Percentiles rank a stretch among this genome's conserved stretches.
Evolutionary conservation across 2,888 invertebrate genomes (phyloP).

Genomic region (Allophyes oxyacanthae): DNA sequence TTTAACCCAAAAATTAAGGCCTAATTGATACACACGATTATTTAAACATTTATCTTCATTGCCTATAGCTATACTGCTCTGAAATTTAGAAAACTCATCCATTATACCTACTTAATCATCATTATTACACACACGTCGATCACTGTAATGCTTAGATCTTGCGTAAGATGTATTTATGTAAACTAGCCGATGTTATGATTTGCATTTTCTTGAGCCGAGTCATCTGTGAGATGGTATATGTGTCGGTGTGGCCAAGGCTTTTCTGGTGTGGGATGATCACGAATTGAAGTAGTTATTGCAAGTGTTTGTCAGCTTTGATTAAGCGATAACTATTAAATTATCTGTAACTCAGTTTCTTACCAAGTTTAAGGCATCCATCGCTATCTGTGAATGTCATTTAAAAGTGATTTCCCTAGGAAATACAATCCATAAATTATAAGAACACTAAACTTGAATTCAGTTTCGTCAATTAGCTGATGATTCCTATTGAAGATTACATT

Average conservation of each 20-base stretch:
- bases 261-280: slow-evolving; percentile 21
- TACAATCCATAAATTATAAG: too few species aligned
- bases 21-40: slow-evolving; percentile 17
- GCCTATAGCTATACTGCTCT: slow-evolving; percentile 7
- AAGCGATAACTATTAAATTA: too few species aligned
- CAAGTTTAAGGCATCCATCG: too few species aligned
- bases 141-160: slow-evolving; percentile 27
- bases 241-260: slow-evolving; percentile 24
- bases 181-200: slow-evolving; percentile 14
- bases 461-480: too few species aligned
- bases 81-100: slow-evolving; percentile 22
- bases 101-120: slow-evolving; percentile 22
- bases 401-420: too few species aligned
- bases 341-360: too few species aligned
- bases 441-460: too few species aligned
- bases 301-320: too few species aligned
- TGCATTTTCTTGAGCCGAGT: slow-evolving; percentile 29
- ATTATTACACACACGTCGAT: slow-evolving; percentile 28
- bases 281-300: background rate
- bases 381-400: too few species aligned
- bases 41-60: slow-evolving; percentile 13
- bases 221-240: slow-evolving; percentile 8
- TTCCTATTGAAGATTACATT: too few species aligned
- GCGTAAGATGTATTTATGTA: slow-evolving; percentile 19
- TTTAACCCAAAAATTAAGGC: slow-evolving; percentile 13